These are phyloP conservation scores for Camponotus vicinus DNA, from an alignment of 1,140 invertebrate genomes.

Conservation along the genomic window DNA sequence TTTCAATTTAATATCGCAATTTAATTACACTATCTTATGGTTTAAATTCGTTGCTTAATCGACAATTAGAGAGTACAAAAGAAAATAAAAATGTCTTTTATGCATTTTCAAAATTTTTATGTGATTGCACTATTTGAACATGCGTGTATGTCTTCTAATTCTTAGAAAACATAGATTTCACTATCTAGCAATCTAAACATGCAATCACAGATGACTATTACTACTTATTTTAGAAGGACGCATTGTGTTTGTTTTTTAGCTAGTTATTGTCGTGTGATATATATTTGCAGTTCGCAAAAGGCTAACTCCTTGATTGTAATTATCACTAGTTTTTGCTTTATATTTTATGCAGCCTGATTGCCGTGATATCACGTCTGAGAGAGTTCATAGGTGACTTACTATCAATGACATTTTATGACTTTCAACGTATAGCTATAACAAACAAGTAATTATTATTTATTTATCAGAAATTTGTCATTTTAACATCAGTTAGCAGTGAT, in stretches of 20 bases:
- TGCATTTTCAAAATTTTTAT: neutral
- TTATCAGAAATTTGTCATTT: neutral
- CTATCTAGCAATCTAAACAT: conserved; percentile 25
- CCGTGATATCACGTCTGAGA: neutral
- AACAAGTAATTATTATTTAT: neutral
- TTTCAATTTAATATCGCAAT: neutral
- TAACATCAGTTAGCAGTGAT: neutral
- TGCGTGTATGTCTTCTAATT: neutral
- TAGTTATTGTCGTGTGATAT: conserved; percentile 48
- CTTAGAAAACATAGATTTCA: neutral
- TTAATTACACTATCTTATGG: neutral
- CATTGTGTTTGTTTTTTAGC: neutral
- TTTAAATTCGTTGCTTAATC: neutral
- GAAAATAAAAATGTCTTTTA: neutral
- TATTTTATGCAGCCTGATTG: neutral
- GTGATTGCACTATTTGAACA: neutral
- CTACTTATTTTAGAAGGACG: conserved; percentile 15
- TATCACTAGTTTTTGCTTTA: conserved; percentile 38
- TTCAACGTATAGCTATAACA: neutral
- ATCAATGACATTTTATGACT: conserved; percentile 28
- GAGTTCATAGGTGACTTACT: conserved; percentile 51
- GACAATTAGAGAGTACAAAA: too few species aligned
- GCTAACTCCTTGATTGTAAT: conserved; percentile 70
- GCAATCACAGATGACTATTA: conserved; percentile 19
- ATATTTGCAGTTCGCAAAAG: conserved; percentile 59